These are phyloP conservation scores for Metridium senile DNA, from an alignment of 92 coral and sea anemone genomes.

Conservation along the genomic window DNA sequence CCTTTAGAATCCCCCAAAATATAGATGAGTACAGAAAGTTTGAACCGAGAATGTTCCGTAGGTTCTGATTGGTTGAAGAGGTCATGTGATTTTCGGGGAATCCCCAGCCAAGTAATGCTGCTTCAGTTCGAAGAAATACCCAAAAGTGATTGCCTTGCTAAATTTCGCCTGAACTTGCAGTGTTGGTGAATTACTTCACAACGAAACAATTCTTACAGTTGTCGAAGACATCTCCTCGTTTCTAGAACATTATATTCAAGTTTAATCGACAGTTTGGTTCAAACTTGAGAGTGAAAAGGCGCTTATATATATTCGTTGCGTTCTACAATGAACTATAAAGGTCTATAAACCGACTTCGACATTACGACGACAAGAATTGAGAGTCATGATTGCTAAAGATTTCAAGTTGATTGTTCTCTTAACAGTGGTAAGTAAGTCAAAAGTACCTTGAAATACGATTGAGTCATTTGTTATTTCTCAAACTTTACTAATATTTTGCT, in stretches of 20 bases:
- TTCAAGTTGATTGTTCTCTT: not conserved
- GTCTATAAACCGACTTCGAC: not conserved
- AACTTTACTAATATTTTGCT: not conserved
- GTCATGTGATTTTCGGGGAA: slow-evolving; percentile 2
- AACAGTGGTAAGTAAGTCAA: not conserved
- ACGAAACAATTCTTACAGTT: not conserved
- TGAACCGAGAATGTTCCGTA: not conserved
- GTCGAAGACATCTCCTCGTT: not conserved
- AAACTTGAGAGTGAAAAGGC: not conserved
- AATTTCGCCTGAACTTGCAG: not conserved
- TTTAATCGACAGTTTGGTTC: not conserved
- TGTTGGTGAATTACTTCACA: not conserved
- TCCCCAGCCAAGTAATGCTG: not conserved
- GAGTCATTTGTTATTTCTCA: not conserved
- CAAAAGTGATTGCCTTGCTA: not conserved
- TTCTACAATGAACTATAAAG: not conserved
- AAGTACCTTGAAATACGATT: not conserved
- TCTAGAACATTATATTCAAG: no score
- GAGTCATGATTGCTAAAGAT: not conserved
- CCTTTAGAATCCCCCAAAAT: no score
- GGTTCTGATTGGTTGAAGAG: no score
- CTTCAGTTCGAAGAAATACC: not conserved
- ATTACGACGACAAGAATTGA: not conserved
- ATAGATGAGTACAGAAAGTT: no score
- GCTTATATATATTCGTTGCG: not conserved